Evolutionary conservation across 37 sponge, comb jelly and placozoan genomes (phyloP).

Genomic region (Beroe ovata): DNA sequence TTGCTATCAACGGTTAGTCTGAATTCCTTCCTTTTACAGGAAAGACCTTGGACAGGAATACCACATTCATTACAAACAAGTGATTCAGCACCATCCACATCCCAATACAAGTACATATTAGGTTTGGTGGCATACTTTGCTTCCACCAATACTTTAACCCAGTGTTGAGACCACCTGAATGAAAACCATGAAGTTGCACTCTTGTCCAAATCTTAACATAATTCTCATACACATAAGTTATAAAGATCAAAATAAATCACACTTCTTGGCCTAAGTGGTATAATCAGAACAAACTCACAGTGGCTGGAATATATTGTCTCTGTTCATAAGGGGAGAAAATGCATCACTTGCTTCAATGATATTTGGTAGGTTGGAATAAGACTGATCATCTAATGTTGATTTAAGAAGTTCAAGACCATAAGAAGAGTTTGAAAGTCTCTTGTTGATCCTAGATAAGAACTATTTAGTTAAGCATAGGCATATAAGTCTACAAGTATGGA

Average conservation of each 20-base stretch:
- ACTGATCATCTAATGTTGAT: constrained; percentile 36
- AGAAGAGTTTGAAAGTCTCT: neutral
- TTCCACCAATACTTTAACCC: constrained; percentile 8
- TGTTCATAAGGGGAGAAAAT: neutral
- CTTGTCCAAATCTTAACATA: too few species aligned
- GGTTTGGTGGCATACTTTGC: neutral
- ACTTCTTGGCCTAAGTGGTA: too few species aligned
- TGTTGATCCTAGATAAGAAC: too few species aligned
- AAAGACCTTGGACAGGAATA: constrained; percentile 4
- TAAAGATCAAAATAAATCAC: neutral
- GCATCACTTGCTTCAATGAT: neutral
- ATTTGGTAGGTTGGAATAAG: neutral
- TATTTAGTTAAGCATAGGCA: too few species aligned
- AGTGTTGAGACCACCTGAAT: constrained; percentile 61
- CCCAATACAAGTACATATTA: constrained; percentile 41
- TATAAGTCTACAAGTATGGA: too few species aligned
- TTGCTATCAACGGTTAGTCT: neutral
- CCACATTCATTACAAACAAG: constrained; percentile 38
- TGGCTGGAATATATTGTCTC: neutral
- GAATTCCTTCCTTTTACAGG: constrained; percentile 8
- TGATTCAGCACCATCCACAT: constrained; percentile 55
- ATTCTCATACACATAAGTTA: neutral
- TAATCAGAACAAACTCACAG: neutral
- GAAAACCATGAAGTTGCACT: too few species aligned
- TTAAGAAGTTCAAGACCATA: neutral